phyloP scores from a whole-genome alignment of 2,113 vertebrate species.

The Isurus oxyrinchus region DNA sequence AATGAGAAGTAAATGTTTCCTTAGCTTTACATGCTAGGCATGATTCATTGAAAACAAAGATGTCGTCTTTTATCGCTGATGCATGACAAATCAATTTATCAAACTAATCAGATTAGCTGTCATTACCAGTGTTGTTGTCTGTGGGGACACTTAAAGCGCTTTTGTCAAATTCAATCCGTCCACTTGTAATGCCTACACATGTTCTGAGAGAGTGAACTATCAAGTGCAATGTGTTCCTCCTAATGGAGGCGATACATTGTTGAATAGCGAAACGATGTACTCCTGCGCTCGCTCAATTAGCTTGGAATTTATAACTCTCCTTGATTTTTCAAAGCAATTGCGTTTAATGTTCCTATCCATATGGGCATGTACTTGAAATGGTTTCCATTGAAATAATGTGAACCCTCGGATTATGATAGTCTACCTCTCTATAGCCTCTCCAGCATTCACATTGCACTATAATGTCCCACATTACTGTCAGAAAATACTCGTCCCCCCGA shows the following conservation, averaged over 20 bases:
- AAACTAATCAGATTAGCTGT: conserved; percentile 38
- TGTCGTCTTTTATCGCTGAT: conserved; percentile 39
- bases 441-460: neutral
- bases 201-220: conserved; percentile 53
- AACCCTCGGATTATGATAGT: too few species aligned
- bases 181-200: conserved; percentile 57
- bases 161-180: conserved; percentile 53
- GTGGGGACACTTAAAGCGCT: conserved; percentile 39
- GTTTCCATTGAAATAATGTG: neutral
- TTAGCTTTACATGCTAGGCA: conserved; percentile 33
- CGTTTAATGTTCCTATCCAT: neutral
- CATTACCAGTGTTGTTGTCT: conserved; percentile 31
- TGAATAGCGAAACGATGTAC: neutral
- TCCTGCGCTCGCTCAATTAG: neutral
- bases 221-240: conserved; percentile 57
- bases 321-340: neutral
- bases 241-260: conserved; percentile 44
- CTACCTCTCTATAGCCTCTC: neutral
- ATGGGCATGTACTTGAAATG: neutral
- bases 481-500: neutral
- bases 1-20: conserved; percentile 37
- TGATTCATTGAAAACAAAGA: conserved; percentile 34
- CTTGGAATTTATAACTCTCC: neutral
- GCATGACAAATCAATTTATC: conserved; percentile 50
- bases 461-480: neutral